These are phyloP conservation scores for Henricia sp. DNA, from an alignment of 53 echinoderm and acorn worm species.

Conservation along the genomic window DNA sequence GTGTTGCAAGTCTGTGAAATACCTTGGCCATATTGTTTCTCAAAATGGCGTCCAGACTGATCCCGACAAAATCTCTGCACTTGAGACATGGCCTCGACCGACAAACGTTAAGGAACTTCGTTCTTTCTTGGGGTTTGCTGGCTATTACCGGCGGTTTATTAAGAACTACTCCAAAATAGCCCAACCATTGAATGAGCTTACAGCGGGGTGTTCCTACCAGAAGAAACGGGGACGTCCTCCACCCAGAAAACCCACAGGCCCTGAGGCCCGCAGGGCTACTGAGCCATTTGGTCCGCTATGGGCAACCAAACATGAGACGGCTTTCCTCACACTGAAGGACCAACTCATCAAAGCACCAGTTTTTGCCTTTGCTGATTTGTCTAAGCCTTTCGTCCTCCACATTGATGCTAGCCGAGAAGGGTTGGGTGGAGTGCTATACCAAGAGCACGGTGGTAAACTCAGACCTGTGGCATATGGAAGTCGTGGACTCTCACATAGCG, in stretches of 20 bases:
- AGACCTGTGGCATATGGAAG: neutral
- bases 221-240: neutral
- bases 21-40: conserved; percentile 71
- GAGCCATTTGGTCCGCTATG: neutral
- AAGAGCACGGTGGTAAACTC: conserved; percentile 32
- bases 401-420: conserved; percentile 64
- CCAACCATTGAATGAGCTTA: conserved; percentile 37
- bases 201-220: too few relatives aligned
- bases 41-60: conserved; percentile 66
- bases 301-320: conserved; percentile 53
- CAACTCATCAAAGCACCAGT: conserved; percentile 49
- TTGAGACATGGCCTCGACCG: conserved; percentile 53
- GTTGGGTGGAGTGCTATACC: conserved; percentile 42
- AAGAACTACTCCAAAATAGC: conserved; percentile 35
- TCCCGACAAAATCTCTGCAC: conserved; percentile 42
- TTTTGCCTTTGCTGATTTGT: conserved; percentile 59
- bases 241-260: neutral
- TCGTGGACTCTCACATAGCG: neutral
- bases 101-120: conserved; percentile 36
- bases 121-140: conserved; percentile 50
- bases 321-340: conserved; percentile 49
- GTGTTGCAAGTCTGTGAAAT: conserved; percentile 58
- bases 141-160: conserved; percentile 54
- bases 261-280: neutral
- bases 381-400: conserved; percentile 55